A percentile compares a stretch with the other conserved stretches of the same genome.
phyloP scores from a whole-genome alignment of 64 coral and sea anemone species.

The Porites australiensis region DNA sequence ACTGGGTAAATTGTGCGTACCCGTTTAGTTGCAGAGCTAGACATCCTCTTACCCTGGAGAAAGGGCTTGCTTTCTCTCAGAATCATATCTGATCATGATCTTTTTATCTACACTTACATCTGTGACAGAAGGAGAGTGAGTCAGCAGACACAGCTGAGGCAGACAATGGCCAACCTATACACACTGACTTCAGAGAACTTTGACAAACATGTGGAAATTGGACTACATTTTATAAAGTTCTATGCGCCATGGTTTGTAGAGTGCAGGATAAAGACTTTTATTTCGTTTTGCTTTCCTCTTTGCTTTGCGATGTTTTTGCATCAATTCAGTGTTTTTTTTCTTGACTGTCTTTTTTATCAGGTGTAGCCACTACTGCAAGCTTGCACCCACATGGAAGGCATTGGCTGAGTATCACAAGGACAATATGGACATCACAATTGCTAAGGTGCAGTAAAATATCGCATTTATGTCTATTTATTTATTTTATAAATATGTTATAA shows the following conservation, averaged over 20 bases:
- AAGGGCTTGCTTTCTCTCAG: no score
- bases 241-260: slow-evolving; percentile 91
- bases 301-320: not conserved
- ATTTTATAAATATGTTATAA: no score
- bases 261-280: not conserved
- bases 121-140: not conserved
- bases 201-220: slow-evolving; percentile 78
- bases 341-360: slow-evolving; percentile 21
- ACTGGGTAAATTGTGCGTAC: no score
- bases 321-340: not conserved
- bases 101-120: not conserved
- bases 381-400: slow-evolving; percentile 85
- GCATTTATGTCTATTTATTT: no score
- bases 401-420: slow-evolving; percentile 84
- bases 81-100: no score
- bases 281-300: not conserved
- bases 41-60: no score
- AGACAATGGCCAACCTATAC: slow-evolving; percentile 39
- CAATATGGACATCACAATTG: slow-evolving; percentile 73
- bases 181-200: slow-evolving; percentile 82
- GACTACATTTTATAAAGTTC: no score
- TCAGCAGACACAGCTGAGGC: not conserved
- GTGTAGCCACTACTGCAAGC: slow-evolving; percentile 91
- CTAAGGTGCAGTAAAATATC: slow-evolving; percentile 60
- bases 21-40: no score